Evolutionary conservation across 2,888 invertebrate species (phyloP).

Genomic region (Choristoneura rosaceana): DNA sequence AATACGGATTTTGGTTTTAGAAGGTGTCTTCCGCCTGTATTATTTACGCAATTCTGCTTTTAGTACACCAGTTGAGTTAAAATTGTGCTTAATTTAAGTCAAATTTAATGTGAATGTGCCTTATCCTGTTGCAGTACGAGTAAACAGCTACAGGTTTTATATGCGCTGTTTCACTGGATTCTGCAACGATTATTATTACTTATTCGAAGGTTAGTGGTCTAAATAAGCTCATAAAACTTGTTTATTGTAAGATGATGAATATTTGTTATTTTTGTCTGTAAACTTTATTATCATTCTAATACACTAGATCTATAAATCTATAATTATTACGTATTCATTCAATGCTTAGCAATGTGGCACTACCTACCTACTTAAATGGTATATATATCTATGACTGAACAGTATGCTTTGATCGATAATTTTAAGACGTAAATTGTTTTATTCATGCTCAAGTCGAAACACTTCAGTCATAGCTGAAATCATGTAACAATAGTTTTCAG

Average conservation of each 20-base stretch:
- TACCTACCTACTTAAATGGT: constrained; percentile 14
- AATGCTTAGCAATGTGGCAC: constrained; percentile 2
- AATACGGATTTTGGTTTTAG: constrained; percentile 30
- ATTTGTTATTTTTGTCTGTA: background rate
- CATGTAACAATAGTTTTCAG: background rate
- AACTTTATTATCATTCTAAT: background rate
- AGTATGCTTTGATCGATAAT: background rate
- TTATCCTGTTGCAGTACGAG: constrained; percentile 5
- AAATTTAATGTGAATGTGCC: background rate
- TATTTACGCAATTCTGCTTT: constrained; percentile 40
- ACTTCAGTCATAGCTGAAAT: background rate
- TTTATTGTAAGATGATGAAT: background rate
- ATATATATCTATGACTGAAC: background rate
- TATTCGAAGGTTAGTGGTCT: constrained; percentile 13
- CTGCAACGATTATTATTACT: constrained; percentile 1
- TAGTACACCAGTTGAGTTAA: constrained; percentile 20
- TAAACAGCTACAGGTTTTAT: constrained; percentile 15
- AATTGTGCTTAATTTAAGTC: background rate
- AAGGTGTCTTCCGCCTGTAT: constrained; percentile 31
- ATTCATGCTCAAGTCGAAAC: background rate
- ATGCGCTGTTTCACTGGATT: background rate
- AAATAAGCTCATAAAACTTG: background rate
- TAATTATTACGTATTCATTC: background rate
- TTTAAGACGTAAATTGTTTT: background rate
- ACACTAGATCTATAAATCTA: background rate